Evolutionary conservation across 1,140 invertebrate species (phyloP).

Genomic region (Lethocerus indicus): DNA sequence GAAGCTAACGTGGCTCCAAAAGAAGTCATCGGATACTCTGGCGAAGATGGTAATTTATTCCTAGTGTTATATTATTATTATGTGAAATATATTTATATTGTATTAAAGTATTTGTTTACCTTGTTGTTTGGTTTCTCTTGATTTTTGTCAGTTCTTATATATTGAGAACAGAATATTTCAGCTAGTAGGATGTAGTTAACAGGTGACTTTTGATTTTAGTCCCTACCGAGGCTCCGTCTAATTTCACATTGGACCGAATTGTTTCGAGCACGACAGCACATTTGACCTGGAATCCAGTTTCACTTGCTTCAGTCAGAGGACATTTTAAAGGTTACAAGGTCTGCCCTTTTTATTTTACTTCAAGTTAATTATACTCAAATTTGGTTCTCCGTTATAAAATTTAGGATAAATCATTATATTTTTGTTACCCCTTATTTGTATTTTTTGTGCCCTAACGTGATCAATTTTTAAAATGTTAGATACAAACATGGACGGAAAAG

Average conservation of each 20-base stretch:
- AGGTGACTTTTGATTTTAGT: slow-evolving; percentile 25
- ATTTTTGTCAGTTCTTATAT: not conserved
- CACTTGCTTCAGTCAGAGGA: slow-evolving; percentile 58
- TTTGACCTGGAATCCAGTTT: slow-evolving; percentile 69
- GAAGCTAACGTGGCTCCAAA: slow-evolving; percentile 66
- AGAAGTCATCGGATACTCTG: slow-evolving; percentile 80
- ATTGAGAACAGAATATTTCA: not conserved
- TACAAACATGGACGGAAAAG: slow-evolving; percentile 82
- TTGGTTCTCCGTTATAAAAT: not conserved
- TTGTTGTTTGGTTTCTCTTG: not conserved
- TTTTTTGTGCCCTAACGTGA: slow-evolving; percentile 4
- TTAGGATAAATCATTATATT: not conserved
- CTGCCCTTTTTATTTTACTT: slow-evolving; percentile 11
- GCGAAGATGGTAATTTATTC: slow-evolving; percentile 57
- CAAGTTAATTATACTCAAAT: slow-evolving; percentile 1
- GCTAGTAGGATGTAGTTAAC: not conserved
- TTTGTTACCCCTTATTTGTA: not conserved
- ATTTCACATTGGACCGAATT: slow-evolving; percentile 63
- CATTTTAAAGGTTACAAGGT: slow-evolving; percentile 87
- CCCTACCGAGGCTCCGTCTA: slow-evolving; percentile 61
- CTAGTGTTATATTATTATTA: not conserved
- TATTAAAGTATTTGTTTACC: not conserved
- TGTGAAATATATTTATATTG: not conserved
- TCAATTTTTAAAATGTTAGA: slow-evolving; percentile 24
- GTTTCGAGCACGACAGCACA: slow-evolving; percentile 55